These are phyloP conservation scores for Oceanodroma leucorhoa DNA, from an alignment of 2,797 vertebrate genomes.

Conservation along the genomic window DNA sequence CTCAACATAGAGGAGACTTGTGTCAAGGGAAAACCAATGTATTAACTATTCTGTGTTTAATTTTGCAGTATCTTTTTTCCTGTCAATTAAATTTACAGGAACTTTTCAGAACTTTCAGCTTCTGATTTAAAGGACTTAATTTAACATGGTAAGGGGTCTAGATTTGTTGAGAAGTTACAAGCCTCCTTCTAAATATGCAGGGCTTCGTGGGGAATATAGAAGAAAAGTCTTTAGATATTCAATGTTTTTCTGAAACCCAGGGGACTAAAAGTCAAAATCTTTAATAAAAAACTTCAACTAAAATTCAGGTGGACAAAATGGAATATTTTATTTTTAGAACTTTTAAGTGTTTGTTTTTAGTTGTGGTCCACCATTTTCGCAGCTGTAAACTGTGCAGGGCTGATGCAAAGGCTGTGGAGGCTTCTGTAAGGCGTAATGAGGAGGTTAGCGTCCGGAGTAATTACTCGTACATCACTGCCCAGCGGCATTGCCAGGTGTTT, in stretches of 20 bases:
- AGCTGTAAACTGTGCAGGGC: background rate
- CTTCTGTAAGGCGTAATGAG: background rate
- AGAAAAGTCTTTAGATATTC: background rate
- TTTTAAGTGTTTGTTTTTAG: background rate
- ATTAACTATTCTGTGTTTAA: background rate
- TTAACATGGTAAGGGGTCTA: background rate
- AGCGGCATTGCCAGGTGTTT: background rate
- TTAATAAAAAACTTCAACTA: background rate
- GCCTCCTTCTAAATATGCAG: background rate
- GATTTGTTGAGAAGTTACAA: background rate
- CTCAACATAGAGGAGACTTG: background rate
- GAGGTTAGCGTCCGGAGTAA: background rate
- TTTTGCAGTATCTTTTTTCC: background rate
- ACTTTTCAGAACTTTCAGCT: background rate
- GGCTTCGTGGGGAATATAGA: background rate
- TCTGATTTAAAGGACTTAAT: background rate
- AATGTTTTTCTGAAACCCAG: background rate
- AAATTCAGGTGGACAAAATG: background rate
- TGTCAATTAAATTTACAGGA: background rate
- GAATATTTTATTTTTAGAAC: background rate
- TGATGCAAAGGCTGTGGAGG: background rate
- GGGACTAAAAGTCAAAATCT: background rate
- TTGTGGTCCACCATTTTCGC: background rate
- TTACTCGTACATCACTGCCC: background rate
- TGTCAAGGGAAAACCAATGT: background rate